phyloP scores from a whole-genome alignment of 2,888 invertebrate species.

The Eueremaeus valkanovi region DNA sequence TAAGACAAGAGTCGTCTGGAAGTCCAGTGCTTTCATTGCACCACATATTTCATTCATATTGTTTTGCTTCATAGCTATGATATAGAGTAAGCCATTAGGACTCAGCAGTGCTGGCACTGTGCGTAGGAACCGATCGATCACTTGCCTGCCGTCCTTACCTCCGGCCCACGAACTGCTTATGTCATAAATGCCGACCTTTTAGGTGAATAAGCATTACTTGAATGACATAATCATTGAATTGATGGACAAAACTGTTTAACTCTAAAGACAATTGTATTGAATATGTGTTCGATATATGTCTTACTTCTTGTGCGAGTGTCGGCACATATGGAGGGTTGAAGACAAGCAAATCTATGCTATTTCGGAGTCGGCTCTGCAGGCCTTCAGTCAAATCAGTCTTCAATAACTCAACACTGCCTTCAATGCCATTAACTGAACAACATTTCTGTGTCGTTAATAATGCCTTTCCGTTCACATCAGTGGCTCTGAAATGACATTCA shows the following conservation, averaged over 20 bases:
- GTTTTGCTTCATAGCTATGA: conserved; percentile 84
- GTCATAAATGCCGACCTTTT: background rate
- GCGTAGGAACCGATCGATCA: conserved; percentile 64
- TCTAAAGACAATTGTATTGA: background rate
- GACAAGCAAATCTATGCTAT: conserved; percentile 75
- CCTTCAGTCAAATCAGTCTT: conserved; percentile 55
- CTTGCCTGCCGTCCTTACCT: conserved; percentile 59
- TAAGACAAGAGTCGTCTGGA: conserved; percentile 61
- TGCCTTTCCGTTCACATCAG: conserved; percentile 80
- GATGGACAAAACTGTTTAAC: no score
- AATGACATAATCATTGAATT: background rate
- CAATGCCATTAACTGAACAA: conserved; percentile 63
- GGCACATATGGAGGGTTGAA: conserved; percentile 99
- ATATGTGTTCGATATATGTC: background rate
- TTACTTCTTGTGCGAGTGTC: conserved; percentile 70
- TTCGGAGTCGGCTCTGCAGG: conserved; percentile 60
- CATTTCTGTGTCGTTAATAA: conserved; percentile 69
- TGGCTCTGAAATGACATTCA: conserved; percentile 55
- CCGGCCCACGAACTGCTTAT: conserved; percentile 56
- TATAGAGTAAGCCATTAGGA: conserved; percentile 73
- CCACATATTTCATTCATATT: conserved; percentile 63
- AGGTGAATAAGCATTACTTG: background rate
- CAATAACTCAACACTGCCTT: conserved; percentile 51
- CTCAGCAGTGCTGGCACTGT: conserved; percentile 67
- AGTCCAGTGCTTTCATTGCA: conserved; percentile 60